phyloP scores from a whole-genome alignment of 2,113 vertebrate genomes.

The Lynx canadensis region DNA sequence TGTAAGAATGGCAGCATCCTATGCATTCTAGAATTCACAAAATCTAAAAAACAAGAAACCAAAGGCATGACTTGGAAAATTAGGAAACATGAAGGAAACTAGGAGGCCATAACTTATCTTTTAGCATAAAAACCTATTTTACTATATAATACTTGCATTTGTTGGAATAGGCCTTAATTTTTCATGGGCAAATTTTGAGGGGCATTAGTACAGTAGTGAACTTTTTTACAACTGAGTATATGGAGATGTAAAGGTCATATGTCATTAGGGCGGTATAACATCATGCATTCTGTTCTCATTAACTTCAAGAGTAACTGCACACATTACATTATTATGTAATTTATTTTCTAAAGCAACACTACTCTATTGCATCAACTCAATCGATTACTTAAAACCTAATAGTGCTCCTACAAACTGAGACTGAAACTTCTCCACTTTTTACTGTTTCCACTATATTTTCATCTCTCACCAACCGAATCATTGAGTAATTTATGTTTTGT shows the following conservation, averaged over 20 bases:
- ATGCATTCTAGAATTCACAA: background rate
- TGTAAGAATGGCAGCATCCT: background rate
- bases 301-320: background rate
- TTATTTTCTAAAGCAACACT: background rate
- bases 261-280: background rate
- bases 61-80: background rate
- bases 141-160: background rate
- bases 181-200: background rate
- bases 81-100: background rate
- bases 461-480: background rate
- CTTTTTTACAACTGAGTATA: background rate
- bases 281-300: background rate
- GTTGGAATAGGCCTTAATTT: background rate
- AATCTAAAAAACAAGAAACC: background rate
- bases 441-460: background rate
- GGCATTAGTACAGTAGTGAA: background rate
- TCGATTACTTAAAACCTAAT: background rate
- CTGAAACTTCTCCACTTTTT: background rate
- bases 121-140: background rate
- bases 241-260: background rate
- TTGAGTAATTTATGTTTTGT: background rate
- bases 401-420: background rate
- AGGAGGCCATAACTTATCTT: background rate
- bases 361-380: background rate
- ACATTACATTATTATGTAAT: background rate